phyloP scores from a whole-genome alignment of 2,888 invertebrate species.

The Platerodrilus igneus region DNA sequence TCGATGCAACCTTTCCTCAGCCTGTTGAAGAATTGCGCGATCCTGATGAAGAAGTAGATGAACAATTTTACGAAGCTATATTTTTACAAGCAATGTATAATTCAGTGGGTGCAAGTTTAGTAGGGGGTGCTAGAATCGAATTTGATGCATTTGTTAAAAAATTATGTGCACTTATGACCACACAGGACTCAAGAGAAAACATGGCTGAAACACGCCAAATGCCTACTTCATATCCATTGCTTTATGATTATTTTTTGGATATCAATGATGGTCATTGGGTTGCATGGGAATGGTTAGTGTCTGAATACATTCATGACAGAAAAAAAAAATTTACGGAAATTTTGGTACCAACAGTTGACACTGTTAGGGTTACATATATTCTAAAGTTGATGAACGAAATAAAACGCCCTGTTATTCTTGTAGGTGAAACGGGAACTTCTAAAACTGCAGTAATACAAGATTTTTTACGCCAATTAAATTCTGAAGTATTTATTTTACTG shows the following conservation, averaged over 20 bases:
- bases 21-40: slow-evolving; percentile 48
- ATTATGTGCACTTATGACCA: slow-evolving; percentile 62
- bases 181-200: slow-evolving; percentile 61
- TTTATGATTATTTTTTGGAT: slow-evolving; percentile 82
- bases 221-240: slow-evolving; percentile 64
- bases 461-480: slow-evolving; percentile 68
- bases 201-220: slow-evolving; percentile 68
- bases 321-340: slow-evolving; percentile 72
- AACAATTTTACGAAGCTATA: slow-evolving; percentile 63
- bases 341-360: slow-evolving; percentile 86
- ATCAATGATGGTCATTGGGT: slow-evolving; percentile 65
- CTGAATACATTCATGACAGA: slow-evolving; percentile 69
- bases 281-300: slow-evolving; percentile 80
- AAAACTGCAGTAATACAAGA: slow-evolving; percentile 86
- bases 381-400: slow-evolving; percentile 73
- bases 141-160: slow-evolving; percentile 81
- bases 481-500: slow-evolving; percentile 67
- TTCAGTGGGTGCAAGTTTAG: slow-evolving; percentile 76
- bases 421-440: slow-evolving; percentile 90
- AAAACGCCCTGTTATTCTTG: slow-evolving; percentile 70
- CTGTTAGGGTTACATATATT: slow-evolving; percentile 73
- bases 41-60: slow-evolving; percentile 50
- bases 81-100: slow-evolving; percentile 75
- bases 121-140: slow-evolving; percentile 61
- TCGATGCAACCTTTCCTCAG: slow-evolving; percentile 64